phyloP scores from a whole-genome alignment of 92 coral and sea anemone species.

The Ricordea florida region DNA sequence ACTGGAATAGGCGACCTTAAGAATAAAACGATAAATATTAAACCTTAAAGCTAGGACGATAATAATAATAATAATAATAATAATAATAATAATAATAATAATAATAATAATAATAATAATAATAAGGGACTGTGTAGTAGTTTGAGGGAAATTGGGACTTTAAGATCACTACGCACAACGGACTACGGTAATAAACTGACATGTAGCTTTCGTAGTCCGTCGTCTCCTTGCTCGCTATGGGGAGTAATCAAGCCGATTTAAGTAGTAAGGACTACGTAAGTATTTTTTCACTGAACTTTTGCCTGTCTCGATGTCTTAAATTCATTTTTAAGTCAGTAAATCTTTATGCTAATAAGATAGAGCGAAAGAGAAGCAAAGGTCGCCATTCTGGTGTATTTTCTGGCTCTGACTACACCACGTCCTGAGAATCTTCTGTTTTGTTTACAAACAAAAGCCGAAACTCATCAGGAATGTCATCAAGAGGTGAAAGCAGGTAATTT shows the following conservation, averaged over 20 bases:
- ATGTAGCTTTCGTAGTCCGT: conserved; percentile 4
- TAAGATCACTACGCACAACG: neutral
- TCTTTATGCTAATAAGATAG: too few relatives aligned
- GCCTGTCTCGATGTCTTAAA: neutral
- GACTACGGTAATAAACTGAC: neutral
- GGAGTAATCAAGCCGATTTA: neutral
- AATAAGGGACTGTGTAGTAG: too few relatives aligned
- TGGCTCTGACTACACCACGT: too few relatives aligned
- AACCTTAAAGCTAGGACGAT: too few relatives aligned
- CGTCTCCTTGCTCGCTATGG: neutral
- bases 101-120: too few relatives aligned
- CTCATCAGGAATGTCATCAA: neutral
- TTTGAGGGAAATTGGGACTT: too few relatives aligned
- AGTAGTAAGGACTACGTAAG: neutral
- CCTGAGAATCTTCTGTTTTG: conserved; percentile 15
- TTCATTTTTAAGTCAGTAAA: neutral
- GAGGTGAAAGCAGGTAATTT: neutral
- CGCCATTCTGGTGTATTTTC: neutral
- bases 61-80: too few relatives aligned
- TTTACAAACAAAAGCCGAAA: neutral
- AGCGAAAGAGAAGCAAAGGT: too few relatives aligned
- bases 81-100: too few relatives aligned
- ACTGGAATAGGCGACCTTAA: conserved; percentile 70
- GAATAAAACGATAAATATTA: neutral
- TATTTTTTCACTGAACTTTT: neutral